Base-by-base conservation (phyloP, 2,113 vertebrate species). In the Colinus virginianus region DNA sequence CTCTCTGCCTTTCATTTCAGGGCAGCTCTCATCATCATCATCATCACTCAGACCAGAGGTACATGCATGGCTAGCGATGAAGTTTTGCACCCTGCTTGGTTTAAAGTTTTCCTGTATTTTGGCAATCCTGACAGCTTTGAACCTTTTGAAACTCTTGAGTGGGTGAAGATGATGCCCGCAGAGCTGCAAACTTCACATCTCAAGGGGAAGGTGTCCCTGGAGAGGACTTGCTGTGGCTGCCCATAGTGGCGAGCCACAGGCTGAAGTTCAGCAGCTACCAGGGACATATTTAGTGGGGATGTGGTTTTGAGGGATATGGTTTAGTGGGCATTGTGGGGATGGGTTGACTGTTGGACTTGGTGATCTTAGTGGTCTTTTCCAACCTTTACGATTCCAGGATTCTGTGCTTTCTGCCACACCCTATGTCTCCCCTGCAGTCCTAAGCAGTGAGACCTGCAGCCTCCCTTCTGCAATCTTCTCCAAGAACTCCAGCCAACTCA, bases 181-280 rank as follows among this genome's bases (percentile, higher is more conserved):
- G n/a, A 46, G 28, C 17, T 38, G 17, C n/a, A 56, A 13, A 26
- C 26, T 56, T 38, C 38, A 1, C 5, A 1, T 26, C 30, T 56
- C 69, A 17, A 6, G 5, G 17, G 48, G 21, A 55, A 45, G 9
- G 20, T 18, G 30, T 16, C 32, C 48, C 46, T 62, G 38, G 46
- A 42, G 42, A 51, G 56, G 46, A 7, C 17, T 32, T 72, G 38
- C 25, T 36, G 6, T 8, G 5, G 3, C 30, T 63, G 68, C 40
- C 40, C 21, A 17, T 10, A 7, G 0, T 7, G 16, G 40, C 16
- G 46, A 46, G 23, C 23, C 0, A 0, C 5, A 12, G 56, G 23
- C 32, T 84, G 59, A 55, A 66, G 49, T 8, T 28, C 28, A 75
- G 70, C 42, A n/a, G 22, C n/a, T 66, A 11, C 49, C 2, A 11